Base-by-base conservation (phyloP, 2,797 vertebrate genomes). In the Monodelphis domestica region DNA sequence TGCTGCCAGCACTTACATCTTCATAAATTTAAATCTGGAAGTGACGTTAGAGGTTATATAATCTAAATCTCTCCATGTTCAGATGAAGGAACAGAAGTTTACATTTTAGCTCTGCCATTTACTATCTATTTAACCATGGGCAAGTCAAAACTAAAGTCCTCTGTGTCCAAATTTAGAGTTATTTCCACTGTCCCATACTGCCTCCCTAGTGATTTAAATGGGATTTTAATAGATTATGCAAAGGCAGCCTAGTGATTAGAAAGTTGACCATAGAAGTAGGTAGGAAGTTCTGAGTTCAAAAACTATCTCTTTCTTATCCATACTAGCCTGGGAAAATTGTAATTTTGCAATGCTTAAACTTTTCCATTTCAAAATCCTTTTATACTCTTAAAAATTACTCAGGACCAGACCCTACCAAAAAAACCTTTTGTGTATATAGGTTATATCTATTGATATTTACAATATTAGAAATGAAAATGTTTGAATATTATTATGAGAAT, bases 21-120 rank as follows among this genome's bases (percentile, higher is more conserved):
- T 57, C 90, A 92, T 93, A 91, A 89, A 92, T 88, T 93, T 57
- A 92, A 87, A 94, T 89, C 53, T 96, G 59, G 56, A 51, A 78
- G 84, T 54, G 50, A 57, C 89, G 94, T 97, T 54, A 63, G 93
- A 92, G 17, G 17, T 78, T 45, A 70, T 14, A 17, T 2, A 45
- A 26, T n/a, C 38, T 78, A 78, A 45, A 15, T 5, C n/a, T 38
- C 24, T 78, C 38, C 10, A 14, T 78, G 45, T 78, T 45, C 7
- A 78, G 70, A 78, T 78, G 21, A 78, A n/a, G 38, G 45, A 78
- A 45, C 21, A 9, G 63, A 78, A n/a, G n/a, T n/a, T n/a, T n/a
- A n/a, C n/a, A n/a, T n/a, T n/a, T n/a, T n/a, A n/a, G n/a, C n/a
- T n/a, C n/a, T n/a, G n/a, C n/a, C n/a, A n/a, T n/a, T n/a, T n/a